Conservation (phyloP, 1,140 invertebrate species). For the Pseudoatta argentina region DNA sequence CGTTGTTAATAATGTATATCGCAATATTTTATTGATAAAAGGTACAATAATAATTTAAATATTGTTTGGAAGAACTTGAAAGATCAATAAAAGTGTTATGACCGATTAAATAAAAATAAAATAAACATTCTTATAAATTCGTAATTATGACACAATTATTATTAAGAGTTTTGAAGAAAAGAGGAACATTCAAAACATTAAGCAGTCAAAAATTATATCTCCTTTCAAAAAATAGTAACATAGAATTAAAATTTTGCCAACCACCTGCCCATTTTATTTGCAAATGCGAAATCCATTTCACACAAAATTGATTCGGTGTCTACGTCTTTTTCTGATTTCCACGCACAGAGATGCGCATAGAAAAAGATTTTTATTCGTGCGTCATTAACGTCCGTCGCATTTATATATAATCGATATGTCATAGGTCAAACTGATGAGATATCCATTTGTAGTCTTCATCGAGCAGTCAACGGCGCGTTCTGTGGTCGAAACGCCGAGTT, state of each 20-base stretch:
- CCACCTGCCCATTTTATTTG: neutral
- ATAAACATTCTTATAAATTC: neutral
- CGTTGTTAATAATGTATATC: constrained; percentile 9
- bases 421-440: constrained; percentile 85
- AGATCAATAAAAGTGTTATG: neutral
- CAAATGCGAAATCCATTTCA: neutral
- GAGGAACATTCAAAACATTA: neutral
- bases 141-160: neutral
- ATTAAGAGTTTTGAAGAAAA: neutral
- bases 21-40: constrained; percentile 25
- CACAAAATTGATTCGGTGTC: neutral
- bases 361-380: constrained; percentile 46
- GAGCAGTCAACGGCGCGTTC: constrained; percentile 81
- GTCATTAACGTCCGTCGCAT: constrained; percentile 46
- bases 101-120: neutral
- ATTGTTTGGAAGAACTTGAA: neutral
- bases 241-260: neutral
- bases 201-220: neutral
- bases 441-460: constrained; percentile 73
- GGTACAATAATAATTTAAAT: constrained; percentile 43
- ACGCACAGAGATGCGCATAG: constrained; percentile 3
- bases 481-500: constrained; percentile 73
- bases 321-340: neutral
- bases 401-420: constrained; percentile 78
- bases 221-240: neutral